Evolutionary conservation across 64 coral and sea anemone genomes (phyloP), one percentile per base, ranked within the genome.

Genomic region (Actinia equina): DNA sequence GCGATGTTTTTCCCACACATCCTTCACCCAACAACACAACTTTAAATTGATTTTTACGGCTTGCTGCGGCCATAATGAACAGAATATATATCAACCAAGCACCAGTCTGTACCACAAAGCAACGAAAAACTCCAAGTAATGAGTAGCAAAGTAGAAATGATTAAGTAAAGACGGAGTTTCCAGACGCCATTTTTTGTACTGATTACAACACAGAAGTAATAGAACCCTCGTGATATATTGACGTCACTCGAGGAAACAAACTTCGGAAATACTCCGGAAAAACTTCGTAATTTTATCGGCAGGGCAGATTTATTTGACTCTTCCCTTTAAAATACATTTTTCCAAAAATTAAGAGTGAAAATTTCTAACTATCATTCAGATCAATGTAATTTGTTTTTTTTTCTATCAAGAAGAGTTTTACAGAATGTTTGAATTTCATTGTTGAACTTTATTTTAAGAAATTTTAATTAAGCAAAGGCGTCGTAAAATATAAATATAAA

Each of bases 31-130:
- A 88, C 43, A 99, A 85, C 41, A 99, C 97, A 79, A 99, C 90
- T 95, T 99, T 99, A 65, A 99, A 99, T 79, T 99, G 93, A 52
- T 99, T 95, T 88, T 99, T 94, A 71, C 90, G 90, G 82, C 87
- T 83, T 37, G 88, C 88, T 43, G 59, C 88, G 44, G 93, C 93
- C 97, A 99, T 99, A 44, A 69, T 62, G 43, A 25, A 59, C 64
- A 18, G 7, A 53, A 54, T 86, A 18, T n/a, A n/a, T 12, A 2
- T 64, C 5, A 44, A 52, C 22, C 49, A 62, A 30, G 79, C 37
- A 51, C 49, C 84, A 77, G 56, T 63, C 22, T 90, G 51, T 64
- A 53, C 60, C 71, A 54, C 69, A 85, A 27, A 86, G 82, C 16
- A 59, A 44, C 23, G 42, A 54, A 80, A 85, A 80, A 63, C 26